Percentiles rank a stretch among this genome's conserved stretches.
Evolutionary conservation across 2,113 vertebrate species (phyloP).

Genomic region (Rutilus rutilus): DNA sequence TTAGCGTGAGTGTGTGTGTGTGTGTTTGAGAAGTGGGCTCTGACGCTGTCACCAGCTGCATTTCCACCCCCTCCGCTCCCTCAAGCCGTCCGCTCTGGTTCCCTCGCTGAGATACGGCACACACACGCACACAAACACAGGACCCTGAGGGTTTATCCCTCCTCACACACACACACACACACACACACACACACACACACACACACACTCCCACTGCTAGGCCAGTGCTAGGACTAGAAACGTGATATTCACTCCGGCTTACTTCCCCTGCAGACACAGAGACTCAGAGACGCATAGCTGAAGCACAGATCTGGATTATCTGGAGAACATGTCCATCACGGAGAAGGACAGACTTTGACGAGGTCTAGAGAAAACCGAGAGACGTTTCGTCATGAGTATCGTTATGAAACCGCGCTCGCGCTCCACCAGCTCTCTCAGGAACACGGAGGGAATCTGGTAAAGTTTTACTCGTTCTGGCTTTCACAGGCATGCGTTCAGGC

Average conservation of each 20-base stretch:
- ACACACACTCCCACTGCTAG: constrained; percentile 26
- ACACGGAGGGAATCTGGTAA: constrained; percentile 83
- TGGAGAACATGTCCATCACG: constrained; percentile 30
- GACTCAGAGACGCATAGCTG: neutral
- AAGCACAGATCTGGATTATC: constrained; percentile 16
- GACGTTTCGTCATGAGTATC: constrained; percentile 81
- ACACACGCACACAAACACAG: constrained; percentile 39
- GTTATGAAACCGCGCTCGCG: constrained; percentile 87
- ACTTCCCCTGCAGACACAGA: constrained; percentile 43
- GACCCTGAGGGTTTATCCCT: constrained; percentile 31
- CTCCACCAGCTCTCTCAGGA: constrained; percentile 86
- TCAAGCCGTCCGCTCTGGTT: constrained; percentile 41
- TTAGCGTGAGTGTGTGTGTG: neutral
- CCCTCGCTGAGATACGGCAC: constrained; percentile 44
- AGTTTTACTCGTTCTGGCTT: constrained; percentile 43
- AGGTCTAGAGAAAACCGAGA: constrained; percentile 3
- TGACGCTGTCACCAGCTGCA: constrained; percentile 37
- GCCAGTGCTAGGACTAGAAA: constrained; percentile 39
- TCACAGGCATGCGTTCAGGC: neutral
- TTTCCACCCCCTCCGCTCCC: constrained; percentile 7
- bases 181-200: constrained; percentile 6
- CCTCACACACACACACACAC: constrained; percentile 32
- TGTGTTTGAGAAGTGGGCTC: neutral
- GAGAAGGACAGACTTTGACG: neutral
- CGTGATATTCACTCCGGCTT: constrained; percentile 43